A percentile compares a stretch with the other conserved stretches of the same genome.
These are phyloP conservation scores for Procavia capensis DNA, from an alignment of 2,113 vertebrate species.

Conservation along the genomic window DNA sequence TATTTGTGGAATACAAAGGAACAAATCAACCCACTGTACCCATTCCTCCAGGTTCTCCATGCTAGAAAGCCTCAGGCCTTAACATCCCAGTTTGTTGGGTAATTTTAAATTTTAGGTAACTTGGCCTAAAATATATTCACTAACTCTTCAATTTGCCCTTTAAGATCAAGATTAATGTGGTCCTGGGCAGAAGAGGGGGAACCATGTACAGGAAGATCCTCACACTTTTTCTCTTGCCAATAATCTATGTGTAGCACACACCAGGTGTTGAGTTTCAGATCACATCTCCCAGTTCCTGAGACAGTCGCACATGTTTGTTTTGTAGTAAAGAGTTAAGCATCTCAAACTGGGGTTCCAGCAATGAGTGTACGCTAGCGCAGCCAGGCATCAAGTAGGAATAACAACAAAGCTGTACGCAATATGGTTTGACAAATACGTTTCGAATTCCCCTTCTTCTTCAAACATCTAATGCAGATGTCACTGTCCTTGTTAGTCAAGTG, in stretches of 20 bases:
- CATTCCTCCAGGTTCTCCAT: background rate
- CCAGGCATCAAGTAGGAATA: constrained; percentile 48
- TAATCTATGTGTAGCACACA: background rate
- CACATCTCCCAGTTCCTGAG: constrained; percentile 44
- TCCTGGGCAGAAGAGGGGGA: constrained; percentile 34
- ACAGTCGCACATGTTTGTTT: constrained; percentile 1
- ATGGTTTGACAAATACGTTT: constrained; percentile 45
- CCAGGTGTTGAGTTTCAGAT: constrained; percentile 52
- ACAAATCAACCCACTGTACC: constrained; percentile 9
- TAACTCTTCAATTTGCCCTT: constrained; percentile 62
- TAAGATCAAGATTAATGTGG: constrained; percentile 60
- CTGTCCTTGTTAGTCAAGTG: constrained; percentile 43
- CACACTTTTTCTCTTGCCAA: background rate
- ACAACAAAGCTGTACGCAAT: constrained; percentile 59
- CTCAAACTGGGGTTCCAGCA: background rate
- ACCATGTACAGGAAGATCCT: background rate
- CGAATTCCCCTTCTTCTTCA: constrained; percentile 29
- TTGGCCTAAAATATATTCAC: constrained; percentile 42
- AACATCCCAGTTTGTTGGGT: background rate
- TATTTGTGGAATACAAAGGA: background rate
- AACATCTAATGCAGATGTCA: background rate
- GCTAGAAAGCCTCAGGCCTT: background rate
- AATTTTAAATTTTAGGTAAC: constrained; percentile 61
- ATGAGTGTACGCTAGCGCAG: background rate
- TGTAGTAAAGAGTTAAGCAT: constrained; percentile 50